These are phyloP conservation scores for Halichoerus grypus DNA, from an alignment of 2,113 vertebrate species.

Conservation along the genomic window DNA sequence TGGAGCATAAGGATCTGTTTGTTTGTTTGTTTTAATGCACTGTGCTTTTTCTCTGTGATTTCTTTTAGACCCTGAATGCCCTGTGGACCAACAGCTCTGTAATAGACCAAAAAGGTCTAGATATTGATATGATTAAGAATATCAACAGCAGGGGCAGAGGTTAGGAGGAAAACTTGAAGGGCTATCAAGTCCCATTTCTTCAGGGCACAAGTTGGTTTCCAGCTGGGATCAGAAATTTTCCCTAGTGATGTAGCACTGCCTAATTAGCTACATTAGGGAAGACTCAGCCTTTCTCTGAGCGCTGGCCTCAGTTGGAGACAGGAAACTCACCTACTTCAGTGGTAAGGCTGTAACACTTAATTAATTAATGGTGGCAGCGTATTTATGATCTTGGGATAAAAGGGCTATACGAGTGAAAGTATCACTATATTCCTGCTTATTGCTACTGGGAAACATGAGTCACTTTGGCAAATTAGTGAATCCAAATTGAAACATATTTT, in stretches of 20 bases:
- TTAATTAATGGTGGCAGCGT: conserved; percentile 83
- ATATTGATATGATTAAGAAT: conserved; percentile 78
- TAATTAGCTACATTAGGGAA: conserved; percentile 83
- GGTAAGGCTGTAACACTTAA: conserved; percentile 82
- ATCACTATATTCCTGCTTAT: conserved; percentile 51
- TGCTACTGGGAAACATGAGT: conserved; percentile 45
- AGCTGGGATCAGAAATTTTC: conserved; percentile 84
- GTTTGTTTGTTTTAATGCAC: conserved; percentile 77
- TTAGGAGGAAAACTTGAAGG: conserved; percentile 78
- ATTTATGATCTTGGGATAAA: conserved; percentile 82
- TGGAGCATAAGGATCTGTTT: conserved; percentile 51
- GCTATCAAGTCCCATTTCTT: conserved; percentile 83
- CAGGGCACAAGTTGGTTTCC: conserved; percentile 82
- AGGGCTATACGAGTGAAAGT: conserved; percentile 66
- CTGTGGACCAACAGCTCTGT: conserved; percentile 77
- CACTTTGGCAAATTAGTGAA: conserved; percentile 66
- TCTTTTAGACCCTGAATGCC: conserved; percentile 70
- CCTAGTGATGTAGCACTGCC: conserved; percentile 71
- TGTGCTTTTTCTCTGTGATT: conserved; percentile 66
- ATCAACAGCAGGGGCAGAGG: conserved; percentile 76
- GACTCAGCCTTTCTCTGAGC: conserved; percentile 77
- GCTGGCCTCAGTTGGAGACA: conserved; percentile 83
- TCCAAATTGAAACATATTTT: conserved; percentile 3
- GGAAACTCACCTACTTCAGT: conserved; percentile 84
- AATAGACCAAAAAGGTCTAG: conserved; percentile 69